These are phyloP conservation scores for Palloptera scutellata DNA, from an alignment of 2,888 invertebrate genomes.

Conservation along the genomic window DNA sequence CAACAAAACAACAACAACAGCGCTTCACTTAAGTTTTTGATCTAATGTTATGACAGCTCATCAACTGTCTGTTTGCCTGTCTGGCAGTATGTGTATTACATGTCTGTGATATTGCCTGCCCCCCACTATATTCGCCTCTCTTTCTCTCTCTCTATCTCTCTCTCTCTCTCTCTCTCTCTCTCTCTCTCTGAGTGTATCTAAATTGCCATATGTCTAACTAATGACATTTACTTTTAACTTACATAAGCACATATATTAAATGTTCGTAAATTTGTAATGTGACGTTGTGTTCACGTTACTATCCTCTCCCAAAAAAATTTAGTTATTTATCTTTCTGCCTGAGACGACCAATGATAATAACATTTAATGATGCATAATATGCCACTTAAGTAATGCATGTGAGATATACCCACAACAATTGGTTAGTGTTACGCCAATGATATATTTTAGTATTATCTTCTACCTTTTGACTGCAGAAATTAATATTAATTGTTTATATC, in stretches of 20 bases:
- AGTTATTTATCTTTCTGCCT: neutral
- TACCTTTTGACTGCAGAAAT: no score
- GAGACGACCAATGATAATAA: slow-evolving; percentile 28
- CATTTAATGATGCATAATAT: slow-evolving; percentile 39
- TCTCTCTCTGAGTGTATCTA: neutral
- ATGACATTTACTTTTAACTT: slow-evolving; percentile 31
- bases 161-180: neutral
- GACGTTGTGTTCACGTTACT: neutral
- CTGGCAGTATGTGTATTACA: slow-evolving; percentile 5
- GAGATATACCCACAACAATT: neutral
- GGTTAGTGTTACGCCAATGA: no score
- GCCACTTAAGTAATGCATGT: slow-evolving; percentile 18
- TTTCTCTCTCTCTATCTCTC: no score
- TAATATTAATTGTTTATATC: no score
- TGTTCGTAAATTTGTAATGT: slow-evolving; percentile 18
- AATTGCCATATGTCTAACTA: slow-evolving; percentile 24
- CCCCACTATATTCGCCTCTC: slow-evolving; percentile 8
- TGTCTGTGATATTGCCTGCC: slow-evolving; percentile 14
- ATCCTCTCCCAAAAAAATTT: neutral
- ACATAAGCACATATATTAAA: slow-evolving; percentile 22
- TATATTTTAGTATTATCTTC: no score
- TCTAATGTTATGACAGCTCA: slow-evolving; percentile 63
- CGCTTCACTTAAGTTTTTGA: slow-evolving; percentile 43
- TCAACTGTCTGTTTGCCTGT: slow-evolving; percentile 49
- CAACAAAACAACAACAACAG: neutral